These are phyloP conservation scores for Pristionchus fissidentatus DNA, from an alignment of 2,888 invertebrate species.

Conservation along the genomic window DNA sequence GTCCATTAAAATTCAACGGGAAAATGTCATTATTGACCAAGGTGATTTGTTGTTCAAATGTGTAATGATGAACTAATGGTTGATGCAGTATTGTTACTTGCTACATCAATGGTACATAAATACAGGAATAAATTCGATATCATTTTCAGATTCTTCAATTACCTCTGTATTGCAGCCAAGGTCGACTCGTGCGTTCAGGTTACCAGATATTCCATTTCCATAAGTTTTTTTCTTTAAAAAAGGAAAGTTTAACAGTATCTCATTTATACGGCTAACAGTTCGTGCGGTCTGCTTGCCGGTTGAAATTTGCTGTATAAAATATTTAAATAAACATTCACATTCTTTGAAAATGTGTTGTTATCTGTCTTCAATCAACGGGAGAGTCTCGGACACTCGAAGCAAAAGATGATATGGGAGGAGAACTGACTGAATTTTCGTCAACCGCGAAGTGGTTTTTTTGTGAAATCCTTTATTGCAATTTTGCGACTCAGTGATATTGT, in stretches of 20 bases:
- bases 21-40: too few relatives aligned
- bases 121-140: neutral
- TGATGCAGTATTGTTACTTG: too few relatives aligned
- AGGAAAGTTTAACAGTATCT: neutral
- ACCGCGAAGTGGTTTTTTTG: conserved; percentile 78
- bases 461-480: neutral
- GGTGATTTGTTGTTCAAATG: too few relatives aligned
- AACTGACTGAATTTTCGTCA: conserved; percentile 96
- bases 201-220: conserved; percentile 29
- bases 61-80: too few relatives aligned
- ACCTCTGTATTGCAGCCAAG: conserved; percentile 97
- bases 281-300: neutral
- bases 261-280: neutral
- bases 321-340: neutral
- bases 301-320: neutral
- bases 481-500: too few relatives aligned
- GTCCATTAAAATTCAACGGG: too few relatives aligned
- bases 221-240: neutral
- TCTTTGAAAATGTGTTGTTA: conserved; percentile 89
- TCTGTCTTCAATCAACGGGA: conserved; percentile 98
- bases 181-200: conserved; percentile 78
- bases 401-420: conserved; percentile 94
- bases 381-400: conserved; percentile 97
- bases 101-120: neutral
- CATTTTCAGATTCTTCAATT: conserved; percentile 90